Percentiles rank a stretch among this genome's conserved stretches.
These are phyloP conservation scores for Platycercus adscitus DNA, from an alignment of 2,113 vertebrate genomes.

Conservation along the genomic window DNA sequence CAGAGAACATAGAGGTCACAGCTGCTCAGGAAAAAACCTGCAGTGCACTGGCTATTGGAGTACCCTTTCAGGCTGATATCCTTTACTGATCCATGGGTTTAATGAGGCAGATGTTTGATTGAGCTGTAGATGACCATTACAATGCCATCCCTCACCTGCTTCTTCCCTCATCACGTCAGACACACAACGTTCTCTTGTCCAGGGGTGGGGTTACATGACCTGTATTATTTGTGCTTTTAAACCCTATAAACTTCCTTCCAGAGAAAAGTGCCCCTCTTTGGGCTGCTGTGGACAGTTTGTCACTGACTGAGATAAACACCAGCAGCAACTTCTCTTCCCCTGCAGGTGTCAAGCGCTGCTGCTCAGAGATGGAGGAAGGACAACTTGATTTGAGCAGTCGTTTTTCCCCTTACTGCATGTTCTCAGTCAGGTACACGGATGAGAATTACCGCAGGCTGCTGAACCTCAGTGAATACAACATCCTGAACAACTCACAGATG, in stretches of 20 bases:
- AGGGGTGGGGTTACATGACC: fast-evolving
- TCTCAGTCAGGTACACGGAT: constrained; percentile 71
- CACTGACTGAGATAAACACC: neutral
- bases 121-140: neutral
- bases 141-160: neutral
- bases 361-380: constrained; percentile 73
- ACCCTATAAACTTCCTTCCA: neutral
- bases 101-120: neutral
- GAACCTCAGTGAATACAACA: constrained; percentile 77
- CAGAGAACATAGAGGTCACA: neutral
- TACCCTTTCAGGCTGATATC: neutral
- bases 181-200: neutral
- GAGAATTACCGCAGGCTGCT: constrained; percentile 71
- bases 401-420: constrained; percentile 74
- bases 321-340: neutral
- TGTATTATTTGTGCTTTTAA: neutral
- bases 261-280: neutral
- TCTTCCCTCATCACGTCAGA: neutral
- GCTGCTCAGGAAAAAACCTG: neutral
- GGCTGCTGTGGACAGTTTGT: neutral
- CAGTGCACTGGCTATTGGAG: neutral
- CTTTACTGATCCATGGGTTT: neutral
- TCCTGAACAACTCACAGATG: constrained; percentile 76
- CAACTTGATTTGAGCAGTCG: constrained; percentile 71
- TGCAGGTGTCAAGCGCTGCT: constrained; percentile 75